phyloP scores from a whole-genome alignment of 2,113 vertebrate genomes.

The Sylvia atricapilla region DNA sequence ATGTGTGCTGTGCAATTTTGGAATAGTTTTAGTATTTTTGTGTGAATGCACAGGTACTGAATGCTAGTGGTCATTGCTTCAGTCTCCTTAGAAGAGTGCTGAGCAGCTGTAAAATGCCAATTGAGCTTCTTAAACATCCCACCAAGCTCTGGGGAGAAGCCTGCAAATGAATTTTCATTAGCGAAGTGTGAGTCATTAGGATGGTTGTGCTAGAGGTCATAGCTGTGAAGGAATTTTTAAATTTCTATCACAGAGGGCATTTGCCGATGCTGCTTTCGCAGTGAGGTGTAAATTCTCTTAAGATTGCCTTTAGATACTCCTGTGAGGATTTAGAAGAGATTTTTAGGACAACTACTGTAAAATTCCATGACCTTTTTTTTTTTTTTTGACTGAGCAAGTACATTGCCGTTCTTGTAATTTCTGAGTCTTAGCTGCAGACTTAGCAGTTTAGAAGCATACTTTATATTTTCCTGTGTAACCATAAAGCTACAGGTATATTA shows the following conservation, averaged over 20 bases:
- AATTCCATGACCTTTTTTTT: background rate
- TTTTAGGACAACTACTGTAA: background rate
- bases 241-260: background rate
- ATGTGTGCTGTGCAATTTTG: background rate
- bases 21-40: background rate
- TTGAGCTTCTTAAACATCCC: background rate
- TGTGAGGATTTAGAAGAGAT: background rate
- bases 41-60: background rate
- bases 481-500: background rate
- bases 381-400: background rate
- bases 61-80: background rate
- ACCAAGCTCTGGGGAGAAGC: background rate
- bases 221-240: background rate
- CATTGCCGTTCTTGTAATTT: background rate
- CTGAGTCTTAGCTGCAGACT: background rate
- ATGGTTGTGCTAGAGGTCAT: background rate
- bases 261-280: background rate
- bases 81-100: background rate
- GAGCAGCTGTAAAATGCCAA: background rate
- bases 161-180: background rate
- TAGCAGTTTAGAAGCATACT: background rate
- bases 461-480: background rate
- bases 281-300: background rate
- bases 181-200: background rate
- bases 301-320: background rate